Evolutionary conservation across 2,113 vertebrate genomes (phyloP), one percentile per base, ranked within the genome.

Genomic region (Stercorarius parasiticus): DNA sequence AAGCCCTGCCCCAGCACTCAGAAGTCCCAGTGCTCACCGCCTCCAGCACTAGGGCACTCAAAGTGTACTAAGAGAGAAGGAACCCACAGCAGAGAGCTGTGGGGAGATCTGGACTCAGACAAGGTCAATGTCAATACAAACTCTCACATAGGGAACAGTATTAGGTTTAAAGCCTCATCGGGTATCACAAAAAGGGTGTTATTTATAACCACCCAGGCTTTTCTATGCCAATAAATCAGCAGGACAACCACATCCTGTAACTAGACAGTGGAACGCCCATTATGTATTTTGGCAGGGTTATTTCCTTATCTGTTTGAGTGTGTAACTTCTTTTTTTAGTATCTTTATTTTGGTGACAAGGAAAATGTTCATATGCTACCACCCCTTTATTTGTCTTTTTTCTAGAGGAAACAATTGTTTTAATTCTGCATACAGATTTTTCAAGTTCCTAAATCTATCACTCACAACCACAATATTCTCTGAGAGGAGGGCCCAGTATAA

Each of bases 351-450:
- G 36, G 70, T 19, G 32, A 91, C 66, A 85, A 92, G 56, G 38
- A 90, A 76, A 94, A 72, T 3, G n/a, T 82, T 82, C n/a, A 11
- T 76, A 62, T 49, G 65, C 65, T 74, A 42, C 52, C 66, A 56
- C 36, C 70, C 53, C 47, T 66, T 61, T 81, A 81, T 86, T 76
- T 85, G 30, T 74, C 80, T 84, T 74, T 81, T 71, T 74, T 78
- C 80, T 82, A 61, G 25, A 85, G 85, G 23, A 88, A 96, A 85
- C 81, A 91, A 91, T 82, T 88, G 84, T 61, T 93, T 82, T 56
- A 91, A 65, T 95, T n/a, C 78, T 8, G 16, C 85, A 94, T n/a
- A 85, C 43, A 85, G 66, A 95, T 97, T 95, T 91, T 94, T 94
- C 66, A 77, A 45, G 92, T 94, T 94, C 95, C 74, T 87, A 85